Base-by-base conservation (phyloP, 2,888 invertebrate species). In the Andrena chrysosceles region DNA sequence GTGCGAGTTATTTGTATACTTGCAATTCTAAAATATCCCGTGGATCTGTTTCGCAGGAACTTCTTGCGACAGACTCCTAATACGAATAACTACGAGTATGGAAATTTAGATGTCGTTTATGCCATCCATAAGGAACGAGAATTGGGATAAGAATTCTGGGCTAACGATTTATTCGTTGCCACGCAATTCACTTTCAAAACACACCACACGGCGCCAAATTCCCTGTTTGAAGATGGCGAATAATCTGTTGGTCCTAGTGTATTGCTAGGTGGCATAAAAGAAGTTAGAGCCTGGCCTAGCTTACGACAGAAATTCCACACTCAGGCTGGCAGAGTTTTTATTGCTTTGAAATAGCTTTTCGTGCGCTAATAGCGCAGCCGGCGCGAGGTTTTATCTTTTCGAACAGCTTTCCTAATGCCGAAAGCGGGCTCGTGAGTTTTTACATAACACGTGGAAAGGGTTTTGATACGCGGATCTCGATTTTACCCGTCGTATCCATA, bases 341-440 rank as follows among this genome's bases (percentile, higher is more conserved):
- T 72, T 72, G 52, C 72, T 54, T 20, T 35, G n/a, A 3, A 52
- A 52, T 52, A 20, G 52, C 52, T 52, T 52, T 52, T 54, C 52
- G n/a, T 26, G 72, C 64, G 72, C 20, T 72, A 72, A 64, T 72
- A 76, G 20, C 48, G 26, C 23, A 29, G 42, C 7, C 54, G 69
- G 54, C 68, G 26, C 26, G 60, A 26, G 23, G 29, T 13, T 72
- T 64, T 64, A 75, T 64, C 35, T 42, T 59, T 48, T 33, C 20
- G 23, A 54, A 70, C 60, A 8, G 26, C n/a, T 71, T 42, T 49
- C 68, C 29, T 62, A 54, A 63, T 52, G 60, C 35, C 64, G 64
- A 64, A 23, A 64, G 16, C 54, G 23, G 35, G 26, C 33, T 31
- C 16, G 29, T 20, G 20, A 59, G 42, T 29, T 56, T 74, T 59